These are phyloP conservation scores for Ceyx melanurus DNA, from an alignment of 2,113 vertebrate species.

Conservation along the genomic window DNA sequence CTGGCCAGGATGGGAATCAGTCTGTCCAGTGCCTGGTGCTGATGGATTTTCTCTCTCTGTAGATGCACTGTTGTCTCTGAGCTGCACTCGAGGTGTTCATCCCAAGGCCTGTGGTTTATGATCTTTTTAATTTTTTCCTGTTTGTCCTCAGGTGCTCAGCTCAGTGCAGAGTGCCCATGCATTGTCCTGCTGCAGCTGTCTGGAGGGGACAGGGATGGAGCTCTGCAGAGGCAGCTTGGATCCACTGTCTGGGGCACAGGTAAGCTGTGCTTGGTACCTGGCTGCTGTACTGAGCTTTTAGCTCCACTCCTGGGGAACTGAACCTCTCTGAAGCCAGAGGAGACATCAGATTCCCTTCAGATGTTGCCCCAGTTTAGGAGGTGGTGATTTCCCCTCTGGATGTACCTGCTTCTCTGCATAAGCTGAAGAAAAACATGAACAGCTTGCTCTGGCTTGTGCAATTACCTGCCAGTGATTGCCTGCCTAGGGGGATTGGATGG, in stretches of 20 bases:
- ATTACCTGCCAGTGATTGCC: not conserved
- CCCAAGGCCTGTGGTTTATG: not conserved
- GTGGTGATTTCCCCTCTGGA: not conserved
- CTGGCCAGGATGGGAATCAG: not conserved
- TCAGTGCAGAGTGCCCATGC: not conserved
- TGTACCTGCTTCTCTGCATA: not conserved
- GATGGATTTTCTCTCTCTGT: not conserved
- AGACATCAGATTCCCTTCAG: not conserved
- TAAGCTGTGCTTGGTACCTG: not conserved
- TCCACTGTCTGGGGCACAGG: not conserved
- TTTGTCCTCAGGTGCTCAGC: not conserved
- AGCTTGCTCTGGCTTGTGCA: not conserved
- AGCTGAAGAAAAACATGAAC: not conserved
- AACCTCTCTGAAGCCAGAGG: not conserved
- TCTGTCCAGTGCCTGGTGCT: too few relatives aligned
- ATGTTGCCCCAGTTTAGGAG: not conserved
- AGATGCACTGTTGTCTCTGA: not conserved
- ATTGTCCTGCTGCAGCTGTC: not conserved
- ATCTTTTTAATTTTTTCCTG: not conserved
- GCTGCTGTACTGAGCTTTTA: not conserved
- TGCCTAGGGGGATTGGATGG: not conserved
- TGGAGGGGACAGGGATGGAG: not conserved
- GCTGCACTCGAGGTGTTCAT: not conserved
- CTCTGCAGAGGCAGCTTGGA: not conserved
- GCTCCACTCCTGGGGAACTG: not conserved